These are phyloP conservation scores for Rhinolophus ferrumequinum DNA, from an alignment of 2,113 vertebrate genomes.

Conservation along the genomic window DNA sequence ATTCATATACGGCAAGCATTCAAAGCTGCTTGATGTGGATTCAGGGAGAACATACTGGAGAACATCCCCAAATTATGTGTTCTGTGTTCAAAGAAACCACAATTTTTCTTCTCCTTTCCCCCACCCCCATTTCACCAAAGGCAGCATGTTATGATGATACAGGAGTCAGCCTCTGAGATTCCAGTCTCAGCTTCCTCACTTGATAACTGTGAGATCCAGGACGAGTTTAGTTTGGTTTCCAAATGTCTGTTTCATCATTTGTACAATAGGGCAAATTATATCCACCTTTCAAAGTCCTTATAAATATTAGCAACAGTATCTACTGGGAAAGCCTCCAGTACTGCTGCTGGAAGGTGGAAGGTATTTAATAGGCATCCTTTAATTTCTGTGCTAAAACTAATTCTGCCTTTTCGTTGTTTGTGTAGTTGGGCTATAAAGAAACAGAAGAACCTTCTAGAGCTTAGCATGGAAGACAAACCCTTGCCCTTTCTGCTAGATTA, in stretches of 20 bases:
- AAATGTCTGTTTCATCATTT: neutral
- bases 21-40: slow-evolving; percentile 77
- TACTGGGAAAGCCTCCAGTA: neutral
- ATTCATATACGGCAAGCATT: slow-evolving; percentile 48
- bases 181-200: neutral
- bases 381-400: neutral
- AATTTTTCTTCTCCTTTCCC: slow-evolving; percentile 21
- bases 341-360: neutral
- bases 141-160: neutral
- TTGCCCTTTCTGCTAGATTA: neutral
- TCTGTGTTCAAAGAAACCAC: slow-evolving; percentile 76
- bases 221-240: neutral
- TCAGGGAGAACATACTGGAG: slow-evolving; percentile 67
- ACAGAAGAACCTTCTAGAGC: neutral
- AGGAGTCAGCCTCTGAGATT: neutral
- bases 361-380: neutral
- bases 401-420: neutral
- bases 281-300: neutral
- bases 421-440: neutral
- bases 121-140: slow-evolving; percentile 11
- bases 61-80: slow-evolving; percentile 70
- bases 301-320: neutral
- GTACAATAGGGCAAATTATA: neutral
- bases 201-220: neutral
- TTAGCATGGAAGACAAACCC: neutral